Conservation (phyloP, 2,797 vertebrate species). For the Falco rusticolus region DNA sequence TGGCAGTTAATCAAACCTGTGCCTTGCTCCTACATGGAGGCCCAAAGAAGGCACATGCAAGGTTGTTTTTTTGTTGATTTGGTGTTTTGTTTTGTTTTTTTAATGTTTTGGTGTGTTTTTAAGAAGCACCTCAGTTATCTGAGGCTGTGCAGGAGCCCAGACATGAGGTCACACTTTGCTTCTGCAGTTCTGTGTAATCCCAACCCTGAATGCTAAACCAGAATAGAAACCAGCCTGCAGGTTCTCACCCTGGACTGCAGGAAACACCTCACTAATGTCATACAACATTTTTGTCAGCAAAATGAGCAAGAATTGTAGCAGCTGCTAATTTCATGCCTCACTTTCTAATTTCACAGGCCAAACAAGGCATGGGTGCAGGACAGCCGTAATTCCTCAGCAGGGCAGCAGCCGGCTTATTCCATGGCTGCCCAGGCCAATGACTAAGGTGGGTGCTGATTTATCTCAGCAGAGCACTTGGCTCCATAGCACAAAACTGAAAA, state of each 20-base stretch:
- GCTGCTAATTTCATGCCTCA: conserved; percentile 2
- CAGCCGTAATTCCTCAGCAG: rapidly evolving
- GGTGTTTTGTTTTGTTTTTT: no score
- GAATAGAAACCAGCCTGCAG: background rate
- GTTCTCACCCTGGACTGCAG: background rate
- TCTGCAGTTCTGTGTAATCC: background rate
- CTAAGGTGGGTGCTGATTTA: background rate
- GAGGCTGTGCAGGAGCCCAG: background rate
- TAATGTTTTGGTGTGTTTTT: background rate
- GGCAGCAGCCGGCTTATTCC: background rate
- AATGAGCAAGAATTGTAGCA: background rate
- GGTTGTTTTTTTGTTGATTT: background rate
- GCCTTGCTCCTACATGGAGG: background rate
- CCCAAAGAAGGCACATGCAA: background rate
- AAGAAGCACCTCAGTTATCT: background rate
- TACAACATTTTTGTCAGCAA: background rate
- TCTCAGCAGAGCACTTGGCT: background rate
- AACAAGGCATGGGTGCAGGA: background rate
- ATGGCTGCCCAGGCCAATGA: background rate
- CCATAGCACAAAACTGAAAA: background rate
- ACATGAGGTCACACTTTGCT: background rate
- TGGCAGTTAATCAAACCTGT: background rate
- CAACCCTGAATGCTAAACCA: background rate
- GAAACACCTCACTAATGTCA: background rate
- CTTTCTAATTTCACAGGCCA: conserved; percentile 5